Conservation (phyloP, 2,888 invertebrate genomes). For the Arrhopalites spinosus region DNA sequence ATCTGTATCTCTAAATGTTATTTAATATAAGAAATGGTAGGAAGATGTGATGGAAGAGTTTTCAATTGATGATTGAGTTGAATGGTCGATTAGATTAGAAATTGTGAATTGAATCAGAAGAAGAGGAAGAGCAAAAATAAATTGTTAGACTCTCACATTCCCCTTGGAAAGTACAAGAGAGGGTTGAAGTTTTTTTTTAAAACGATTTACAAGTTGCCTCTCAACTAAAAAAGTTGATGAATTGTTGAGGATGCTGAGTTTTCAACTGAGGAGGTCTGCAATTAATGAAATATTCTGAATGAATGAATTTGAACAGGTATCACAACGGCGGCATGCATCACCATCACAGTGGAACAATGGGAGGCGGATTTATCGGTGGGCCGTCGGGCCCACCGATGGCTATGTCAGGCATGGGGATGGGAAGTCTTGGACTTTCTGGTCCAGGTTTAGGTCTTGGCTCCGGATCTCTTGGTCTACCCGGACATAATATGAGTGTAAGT, state of each 20-base stretch:
- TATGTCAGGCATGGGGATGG: constrained; percentile 57
- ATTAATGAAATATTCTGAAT: constrained; percentile 28
- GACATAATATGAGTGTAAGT: constrained; percentile 56
- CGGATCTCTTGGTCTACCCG: constrained; percentile 61
- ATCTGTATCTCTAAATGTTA: too few species aligned
- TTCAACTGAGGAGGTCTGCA: constrained; percentile 30
- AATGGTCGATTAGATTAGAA: too few species aligned
- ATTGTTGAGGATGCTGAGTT: background rate
- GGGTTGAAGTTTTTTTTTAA: too few species aligned
- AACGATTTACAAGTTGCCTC: too few species aligned
- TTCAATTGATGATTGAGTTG: too few species aligned
- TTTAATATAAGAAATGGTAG: too few species aligned
- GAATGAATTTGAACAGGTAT: constrained; percentile 50
- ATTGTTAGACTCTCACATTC: too few species aligned
- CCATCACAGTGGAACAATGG: constrained; percentile 56
- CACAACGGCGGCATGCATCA: constrained; percentile 59
- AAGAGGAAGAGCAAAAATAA: too few species aligned
- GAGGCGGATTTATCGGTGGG: constrained; percentile 56
- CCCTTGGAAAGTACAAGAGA: too few species aligned
- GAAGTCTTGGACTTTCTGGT: constrained; percentile 54
- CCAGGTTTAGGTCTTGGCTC: constrained; percentile 70
- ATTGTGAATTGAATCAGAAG: too few species aligned
- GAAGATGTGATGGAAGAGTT: too few species aligned
- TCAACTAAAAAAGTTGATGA: background rate
- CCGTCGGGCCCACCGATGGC: constrained; percentile 63